phyloP scores from a whole-genome alignment of 2,113 vertebrate species.

The Heterochromis multidens region DNA sequence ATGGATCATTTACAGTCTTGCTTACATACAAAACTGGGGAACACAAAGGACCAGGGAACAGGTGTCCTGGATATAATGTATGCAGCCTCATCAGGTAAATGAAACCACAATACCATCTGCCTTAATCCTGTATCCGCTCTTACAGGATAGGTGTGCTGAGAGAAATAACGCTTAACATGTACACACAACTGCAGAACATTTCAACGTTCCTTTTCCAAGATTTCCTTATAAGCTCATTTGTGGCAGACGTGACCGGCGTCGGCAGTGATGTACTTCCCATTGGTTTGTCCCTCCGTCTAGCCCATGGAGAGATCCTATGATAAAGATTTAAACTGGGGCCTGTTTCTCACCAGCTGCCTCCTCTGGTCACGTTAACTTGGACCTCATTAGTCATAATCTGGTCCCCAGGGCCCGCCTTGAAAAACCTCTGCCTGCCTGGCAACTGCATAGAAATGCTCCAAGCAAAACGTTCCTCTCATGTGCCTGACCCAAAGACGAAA shows the following conservation, averaged over 20 bases:
- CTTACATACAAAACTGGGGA: conserved; percentile 18
- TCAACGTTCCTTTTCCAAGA: not conserved
- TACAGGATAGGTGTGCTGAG: not conserved
- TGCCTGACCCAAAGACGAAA: conserved; percentile 40
- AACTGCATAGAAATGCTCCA: conserved; percentile 42
- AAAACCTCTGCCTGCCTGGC: conserved; percentile 57
- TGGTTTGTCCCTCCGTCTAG: conserved; percentile 63
- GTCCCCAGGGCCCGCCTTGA: conserved; percentile 66
- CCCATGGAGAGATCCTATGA: conserved; percentile 60
- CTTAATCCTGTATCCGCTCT: not conserved
- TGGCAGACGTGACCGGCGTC: conserved; percentile 50
- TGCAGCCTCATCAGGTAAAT: conserved; percentile 39
- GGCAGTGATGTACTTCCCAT: conserved; percentile 65
- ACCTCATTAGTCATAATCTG: conserved; percentile 76
- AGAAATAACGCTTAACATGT: not conserved
- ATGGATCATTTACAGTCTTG: not conserved
- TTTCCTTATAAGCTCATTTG: conserved; percentile 53
- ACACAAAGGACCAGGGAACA: conserved; percentile 44
- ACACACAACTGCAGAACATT: not conserved
- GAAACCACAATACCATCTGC: conserved; percentile 39
- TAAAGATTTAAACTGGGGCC: conserved; percentile 58
- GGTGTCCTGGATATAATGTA: conserved; percentile 40
- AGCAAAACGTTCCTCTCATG: conserved; percentile 46
- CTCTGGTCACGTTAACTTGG: conserved; percentile 68
- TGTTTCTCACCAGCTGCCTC: conserved; percentile 62